Evolutionary conservation across 2,888 invertebrate genomes (phyloP).

Genomic region (Drosophila trichaetosa): DNA sequence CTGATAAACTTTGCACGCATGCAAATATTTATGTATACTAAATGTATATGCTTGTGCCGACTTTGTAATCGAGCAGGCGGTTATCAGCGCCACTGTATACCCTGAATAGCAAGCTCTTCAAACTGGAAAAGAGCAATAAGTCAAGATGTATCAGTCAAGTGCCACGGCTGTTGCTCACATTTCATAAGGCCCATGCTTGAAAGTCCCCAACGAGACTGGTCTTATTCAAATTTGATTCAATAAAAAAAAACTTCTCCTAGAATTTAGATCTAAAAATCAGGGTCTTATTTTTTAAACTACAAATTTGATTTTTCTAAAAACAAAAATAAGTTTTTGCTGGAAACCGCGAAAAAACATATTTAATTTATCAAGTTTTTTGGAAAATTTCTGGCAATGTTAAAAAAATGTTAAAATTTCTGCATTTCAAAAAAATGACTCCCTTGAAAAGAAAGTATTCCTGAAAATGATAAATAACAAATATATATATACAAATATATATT

Average conservation of each 20-base stretch:
- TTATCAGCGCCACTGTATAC: constrained; percentile 43
- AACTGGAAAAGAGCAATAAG: constrained; percentile 2
- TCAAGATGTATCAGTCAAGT: constrained; percentile 32
- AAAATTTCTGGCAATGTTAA: not conserved
- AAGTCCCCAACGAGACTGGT: not conserved
- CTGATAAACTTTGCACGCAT: constrained; percentile 35
- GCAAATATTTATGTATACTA: not conserved
- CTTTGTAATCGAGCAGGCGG: constrained; percentile 27
- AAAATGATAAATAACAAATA: not conserved
- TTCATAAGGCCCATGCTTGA: constrained; percentile 12
- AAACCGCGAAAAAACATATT: not conserved
- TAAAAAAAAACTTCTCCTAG: not conserved
- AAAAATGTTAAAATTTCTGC: not conserved
- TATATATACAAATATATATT: not conserved
- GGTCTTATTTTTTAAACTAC: not conserved
- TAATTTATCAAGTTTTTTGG: not conserved
- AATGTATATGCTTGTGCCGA: not conserved
- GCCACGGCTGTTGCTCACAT: constrained; percentile 2
- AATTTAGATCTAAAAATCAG: not conserved
- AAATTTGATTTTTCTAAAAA: not conserved
- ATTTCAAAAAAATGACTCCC: not conserved
- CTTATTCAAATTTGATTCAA: not conserved
- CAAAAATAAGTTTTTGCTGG: not conserved
- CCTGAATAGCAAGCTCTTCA: constrained; percentile 28
- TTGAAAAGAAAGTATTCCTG: not conserved